Conservation (phyloP, 1,140 invertebrate genomes). For the Antheraea pernyi region DNA sequence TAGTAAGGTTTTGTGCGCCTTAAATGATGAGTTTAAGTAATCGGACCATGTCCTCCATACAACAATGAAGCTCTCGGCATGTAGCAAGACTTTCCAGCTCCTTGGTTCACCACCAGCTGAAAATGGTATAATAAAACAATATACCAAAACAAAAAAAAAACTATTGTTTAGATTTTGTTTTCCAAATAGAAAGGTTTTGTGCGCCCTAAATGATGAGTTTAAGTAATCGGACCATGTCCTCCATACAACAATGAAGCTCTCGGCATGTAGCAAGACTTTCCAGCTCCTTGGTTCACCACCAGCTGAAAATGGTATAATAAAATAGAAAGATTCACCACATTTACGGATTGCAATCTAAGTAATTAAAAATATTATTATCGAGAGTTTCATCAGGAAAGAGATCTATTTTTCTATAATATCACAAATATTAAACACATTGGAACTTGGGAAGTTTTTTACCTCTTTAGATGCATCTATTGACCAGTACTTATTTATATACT, state of each 20-base stretch:
- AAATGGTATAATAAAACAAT: not conserved
- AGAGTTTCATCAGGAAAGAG: too few species aligned
- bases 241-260: not conserved
- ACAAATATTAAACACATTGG: too few species aligned
- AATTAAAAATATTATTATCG: slow-evolving; percentile 13
- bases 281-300: not conserved
- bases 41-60: not conserved
- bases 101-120: slow-evolving; percentile 5
- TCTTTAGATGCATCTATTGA: too few species aligned
- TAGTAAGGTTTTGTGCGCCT: too few species aligned
- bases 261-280: slow-evolving; percentile 1
- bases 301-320: not conserved
- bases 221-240: not conserved
- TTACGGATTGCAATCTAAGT: slow-evolving; percentile 7
- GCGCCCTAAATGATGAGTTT: not conserved
- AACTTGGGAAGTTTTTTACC: too few species aligned
- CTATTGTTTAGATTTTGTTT: too few species aligned
- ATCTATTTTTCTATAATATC: too few species aligned
- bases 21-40: not conserved
- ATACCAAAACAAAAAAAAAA: too few species aligned
- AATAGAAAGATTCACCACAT: not conserved
- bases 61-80: not conserved
- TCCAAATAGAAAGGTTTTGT: too few species aligned
- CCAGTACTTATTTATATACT: too few species aligned
- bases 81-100: not conserved